Evolutionary conservation across 2,113 vertebrate genomes (phyloP).

Genomic region (Tor tambroides): DNA sequence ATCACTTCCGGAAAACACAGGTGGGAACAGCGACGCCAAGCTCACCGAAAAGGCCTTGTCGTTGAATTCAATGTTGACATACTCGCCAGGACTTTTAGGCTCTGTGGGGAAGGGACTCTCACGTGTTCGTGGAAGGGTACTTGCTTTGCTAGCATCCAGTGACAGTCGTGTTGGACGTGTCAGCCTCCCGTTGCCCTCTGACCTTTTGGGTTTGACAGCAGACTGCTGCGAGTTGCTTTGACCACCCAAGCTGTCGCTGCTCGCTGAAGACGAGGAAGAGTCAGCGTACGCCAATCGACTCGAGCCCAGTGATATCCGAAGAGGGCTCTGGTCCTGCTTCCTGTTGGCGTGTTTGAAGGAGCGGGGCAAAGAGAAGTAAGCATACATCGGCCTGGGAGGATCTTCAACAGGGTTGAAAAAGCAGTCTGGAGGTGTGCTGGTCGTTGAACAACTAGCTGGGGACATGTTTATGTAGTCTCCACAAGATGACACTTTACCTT

Average conservation of each 20-base stretch:
- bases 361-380: slow-evolving; percentile 86
- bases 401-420: slow-evolving; percentile 75
- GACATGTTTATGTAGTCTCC: slow-evolving; percentile 91
- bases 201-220: slow-evolving; percentile 66
- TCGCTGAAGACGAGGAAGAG: slow-evolving; percentile 84
- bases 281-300: slow-evolving; percentile 76
- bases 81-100: slow-evolving; percentile 87
- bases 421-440: slow-evolving; percentile 84
- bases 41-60: slow-evolving; percentile 73
- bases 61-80: slow-evolving; percentile 86
- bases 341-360: slow-evolving; percentile 84
- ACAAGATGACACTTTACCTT: slow-evolving; percentile 77
- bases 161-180: slow-evolving; percentile 81
- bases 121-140: slow-evolving; percentile 82
- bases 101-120: slow-evolving; percentile 80
- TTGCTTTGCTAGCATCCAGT: slow-evolving; percentile 83
- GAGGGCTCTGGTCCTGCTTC: slow-evolving; percentile 72
- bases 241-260: slow-evolving; percentile 86
- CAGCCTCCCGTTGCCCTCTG: slow-evolving; percentile 76
- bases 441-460: slow-evolving; percentile 82
- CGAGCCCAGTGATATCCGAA: slow-evolving; percentile 75
- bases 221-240: slow-evolving; percentile 61
- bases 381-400: slow-evolving; percentile 77
- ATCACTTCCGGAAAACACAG: slow-evolving; percentile 50
- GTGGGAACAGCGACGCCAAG: slow-evolving; percentile 55